These are phyloP conservation scores for Muricea muricata DNA, from an alignment of 92 coral and sea anemone species.

Conservation along the genomic window DNA sequence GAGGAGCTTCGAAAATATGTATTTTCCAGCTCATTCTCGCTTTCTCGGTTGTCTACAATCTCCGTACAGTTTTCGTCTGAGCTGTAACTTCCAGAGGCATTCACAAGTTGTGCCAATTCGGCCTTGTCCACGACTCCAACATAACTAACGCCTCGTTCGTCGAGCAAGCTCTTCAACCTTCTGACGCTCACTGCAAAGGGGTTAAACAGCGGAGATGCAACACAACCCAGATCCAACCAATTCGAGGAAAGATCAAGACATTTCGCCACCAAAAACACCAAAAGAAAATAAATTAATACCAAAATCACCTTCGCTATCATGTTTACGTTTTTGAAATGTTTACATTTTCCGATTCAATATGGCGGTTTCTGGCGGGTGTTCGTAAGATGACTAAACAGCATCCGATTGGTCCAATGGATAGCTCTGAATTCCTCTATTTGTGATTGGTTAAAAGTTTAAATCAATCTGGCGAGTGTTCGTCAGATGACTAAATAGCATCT, in stretches of 20 bases:
- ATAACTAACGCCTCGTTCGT: conserved; percentile 96
- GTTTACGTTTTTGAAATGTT: background rate
- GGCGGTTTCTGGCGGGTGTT: conserved; percentile 37
- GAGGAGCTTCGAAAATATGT: conserved; percentile 82
- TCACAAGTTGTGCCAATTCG: conserved; percentile 88
- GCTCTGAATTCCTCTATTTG: background rate
- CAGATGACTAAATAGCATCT: conserved; percentile 21
- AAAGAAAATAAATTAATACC: conserved; percentile 77
- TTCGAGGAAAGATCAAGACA: conserved; percentile 85
- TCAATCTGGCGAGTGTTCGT: conserved; percentile 18
- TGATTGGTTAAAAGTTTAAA: conserved; percentile 19
- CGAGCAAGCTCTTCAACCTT: conserved; percentile 87
- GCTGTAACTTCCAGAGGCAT: conserved; percentile 89
- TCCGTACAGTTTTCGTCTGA: conserved; percentile 80
- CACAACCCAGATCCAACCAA: conserved; percentile 94
- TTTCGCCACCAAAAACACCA: conserved; percentile 85
- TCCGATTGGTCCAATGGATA: conserved; percentile 28
- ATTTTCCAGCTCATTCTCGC: conserved; percentile 62
- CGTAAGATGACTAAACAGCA: conserved; percentile 22
- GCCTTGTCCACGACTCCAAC: conserved; percentile 90
- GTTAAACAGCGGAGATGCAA: conserved; percentile 85
- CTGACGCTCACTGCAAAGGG: conserved; percentile 96
- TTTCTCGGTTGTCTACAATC: conserved; percentile 34
- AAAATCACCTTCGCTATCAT: conserved; percentile 55
- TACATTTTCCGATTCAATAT: conserved; percentile 17